A percentile compares a stretch with the other conserved stretches of the same genome.
phyloP scores from a whole-genome alignment of 2,797 vertebrate species.

The Salarias fasciatus region DNA sequence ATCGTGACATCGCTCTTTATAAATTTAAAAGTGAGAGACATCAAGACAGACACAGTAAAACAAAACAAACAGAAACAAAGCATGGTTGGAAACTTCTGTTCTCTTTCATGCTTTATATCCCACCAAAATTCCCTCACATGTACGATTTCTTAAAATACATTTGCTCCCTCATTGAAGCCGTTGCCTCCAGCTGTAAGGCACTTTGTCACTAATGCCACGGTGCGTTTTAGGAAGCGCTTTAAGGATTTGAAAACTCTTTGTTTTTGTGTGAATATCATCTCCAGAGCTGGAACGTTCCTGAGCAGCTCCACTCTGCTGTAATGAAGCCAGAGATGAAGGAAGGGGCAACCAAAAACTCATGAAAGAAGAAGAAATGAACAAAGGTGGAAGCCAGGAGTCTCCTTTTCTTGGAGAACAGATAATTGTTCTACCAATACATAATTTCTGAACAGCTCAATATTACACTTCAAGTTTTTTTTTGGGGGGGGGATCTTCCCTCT shows the following conservation, averaged over 20 bases:
- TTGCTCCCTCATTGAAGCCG: neutral
- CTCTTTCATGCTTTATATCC: too few relatives aligned
- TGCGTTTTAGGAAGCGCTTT: neutral
- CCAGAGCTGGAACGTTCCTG: slow-evolving; percentile 4
- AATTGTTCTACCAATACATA: too few relatives aligned
- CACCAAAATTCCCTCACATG: neutral
- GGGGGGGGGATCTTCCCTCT: too few relatives aligned
- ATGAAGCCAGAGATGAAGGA: neutral
- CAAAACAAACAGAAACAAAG: too few relatives aligned
- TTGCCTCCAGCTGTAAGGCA: neutral
- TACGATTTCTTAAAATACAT: neutral
- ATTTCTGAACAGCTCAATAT: too few relatives aligned
- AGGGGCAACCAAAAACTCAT: neutral
- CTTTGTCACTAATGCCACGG: neutral
- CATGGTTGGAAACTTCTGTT: too few relatives aligned
- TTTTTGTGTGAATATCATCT: slow-evolving; percentile 7
- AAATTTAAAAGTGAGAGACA: too few relatives aligned
- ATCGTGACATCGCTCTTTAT: too few relatives aligned
- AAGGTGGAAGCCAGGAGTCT: neutral
- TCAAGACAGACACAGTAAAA: too few relatives aligned
- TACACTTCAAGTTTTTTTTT: too few relatives aligned
- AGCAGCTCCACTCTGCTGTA: neutral
- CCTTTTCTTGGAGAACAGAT: too few relatives aligned
- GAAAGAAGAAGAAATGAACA: neutral
- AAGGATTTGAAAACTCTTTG: slow-evolving; percentile 10